A percentile compares a stretch with the other conserved stretches of the same genome.
Evolutionary conservation across 35 echinoderm and acorn worm species (phyloP).

Genomic region (Acanthaster planci): DNA sequence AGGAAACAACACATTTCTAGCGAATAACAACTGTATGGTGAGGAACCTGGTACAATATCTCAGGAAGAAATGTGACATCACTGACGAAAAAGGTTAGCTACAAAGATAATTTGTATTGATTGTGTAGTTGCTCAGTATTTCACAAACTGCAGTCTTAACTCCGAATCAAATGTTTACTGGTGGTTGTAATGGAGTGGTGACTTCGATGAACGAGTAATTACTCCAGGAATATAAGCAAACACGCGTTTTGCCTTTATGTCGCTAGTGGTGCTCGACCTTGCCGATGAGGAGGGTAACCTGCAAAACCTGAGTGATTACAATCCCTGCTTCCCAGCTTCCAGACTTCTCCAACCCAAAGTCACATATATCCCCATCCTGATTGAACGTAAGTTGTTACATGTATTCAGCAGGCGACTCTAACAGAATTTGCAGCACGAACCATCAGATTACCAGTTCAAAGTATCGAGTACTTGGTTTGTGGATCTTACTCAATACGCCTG

Average conservation of each 20-base stretch:
- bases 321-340: not conserved
- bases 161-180: too few species aligned
- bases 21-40: constrained; percentile 11
- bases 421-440: too few species aligned
- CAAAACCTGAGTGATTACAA: constrained; percentile 29
- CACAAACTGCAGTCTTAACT: too few species aligned
- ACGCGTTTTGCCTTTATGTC: not conserved
- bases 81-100: not conserved
- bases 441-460: too few species aligned
- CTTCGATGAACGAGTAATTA: too few species aligned
- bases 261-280: constrained; percentile 9
- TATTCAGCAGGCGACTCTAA: too few species aligned
- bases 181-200: too few species aligned
- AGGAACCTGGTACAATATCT: not conserved
- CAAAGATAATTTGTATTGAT: too few species aligned
- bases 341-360: constrained; percentile 22
- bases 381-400: constrained; percentile 36
- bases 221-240: too few species aligned
- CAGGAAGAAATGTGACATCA: not conserved
- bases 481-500: too few species aligned
- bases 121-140: too few species aligned
- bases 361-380: constrained; percentile 35
- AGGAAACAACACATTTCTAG: constrained; percentile 3
- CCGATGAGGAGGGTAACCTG: constrained; percentile 37
- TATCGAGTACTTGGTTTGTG: too few species aligned